phyloP scores from a whole-genome alignment of 2,113 vertebrate genomes.

The Tricholaema leucomelas region DNA sequence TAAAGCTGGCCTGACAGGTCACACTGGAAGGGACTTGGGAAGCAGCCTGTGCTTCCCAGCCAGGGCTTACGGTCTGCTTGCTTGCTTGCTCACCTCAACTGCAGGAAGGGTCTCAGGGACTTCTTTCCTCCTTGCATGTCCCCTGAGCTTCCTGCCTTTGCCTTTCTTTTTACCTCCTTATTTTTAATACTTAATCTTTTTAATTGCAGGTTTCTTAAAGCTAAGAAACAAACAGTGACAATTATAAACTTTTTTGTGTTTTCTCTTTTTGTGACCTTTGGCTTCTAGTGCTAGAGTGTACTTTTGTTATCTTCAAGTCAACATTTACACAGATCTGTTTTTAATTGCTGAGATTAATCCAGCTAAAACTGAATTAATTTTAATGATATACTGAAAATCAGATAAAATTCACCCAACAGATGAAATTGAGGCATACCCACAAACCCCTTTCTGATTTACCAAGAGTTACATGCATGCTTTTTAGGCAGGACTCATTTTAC shows the following conservation, averaged over 20 bases:
- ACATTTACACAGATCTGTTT: neutral
- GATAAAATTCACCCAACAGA: neutral
- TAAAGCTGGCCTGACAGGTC: rapidly evolving
- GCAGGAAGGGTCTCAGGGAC: neutral
- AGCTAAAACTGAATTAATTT: neutral
- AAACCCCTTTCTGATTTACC: neutral
- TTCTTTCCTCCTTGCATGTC: rapidly evolving
- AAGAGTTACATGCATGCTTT: neutral
- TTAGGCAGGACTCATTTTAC: neutral
- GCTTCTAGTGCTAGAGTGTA: neutral
- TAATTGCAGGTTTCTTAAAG: neutral
- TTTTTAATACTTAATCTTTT: neutral
- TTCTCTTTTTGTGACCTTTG: neutral
- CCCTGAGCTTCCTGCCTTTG: neutral
- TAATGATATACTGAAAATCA: neutral
- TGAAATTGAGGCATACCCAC: neutral
- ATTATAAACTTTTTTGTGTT: neutral
- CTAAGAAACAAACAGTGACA: neutral
- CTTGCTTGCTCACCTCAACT: rapidly evolving
- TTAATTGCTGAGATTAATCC: neutral
- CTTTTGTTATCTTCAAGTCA: neutral
- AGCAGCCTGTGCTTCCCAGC: neutral
- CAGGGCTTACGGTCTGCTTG: neutral
- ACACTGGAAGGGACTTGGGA: rapidly evolving
- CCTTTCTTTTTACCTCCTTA: neutral